phyloP scores from a whole-genome alignment of 35 echinoderm and acorn worm genomes.

The Heliocidaris erythrogramma region DNA sequence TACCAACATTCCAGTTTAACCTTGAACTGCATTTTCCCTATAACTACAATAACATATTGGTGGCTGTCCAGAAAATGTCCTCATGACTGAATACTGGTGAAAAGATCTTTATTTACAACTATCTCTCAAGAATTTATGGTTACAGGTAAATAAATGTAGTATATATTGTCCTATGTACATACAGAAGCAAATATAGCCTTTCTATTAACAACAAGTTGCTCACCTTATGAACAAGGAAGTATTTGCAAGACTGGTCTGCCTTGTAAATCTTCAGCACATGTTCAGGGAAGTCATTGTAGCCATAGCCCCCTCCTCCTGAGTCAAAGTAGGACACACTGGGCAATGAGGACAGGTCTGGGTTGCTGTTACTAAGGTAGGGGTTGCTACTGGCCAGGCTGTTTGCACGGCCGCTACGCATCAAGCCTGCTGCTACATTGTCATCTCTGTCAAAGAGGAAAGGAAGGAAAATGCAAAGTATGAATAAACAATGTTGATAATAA shows the following conservation, averaged over 20 bases:
- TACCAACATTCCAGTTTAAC: too few species aligned
- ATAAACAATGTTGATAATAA: too few species aligned
- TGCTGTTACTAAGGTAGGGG: slow-evolving; percentile 93
- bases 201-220: background rate
- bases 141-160: too few species aligned
- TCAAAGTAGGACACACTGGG: slow-evolving; percentile 49
- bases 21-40: too few species aligned
- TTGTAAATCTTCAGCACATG: slow-evolving; percentile 94
- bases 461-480: background rate
- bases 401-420: slow-evolving; percentile 56
- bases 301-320: slow-evolving; percentile 40
- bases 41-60: too few species aligned
- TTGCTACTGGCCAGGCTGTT: slow-evolving; percentile 77
- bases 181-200: background rate
- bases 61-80: too few species aligned
- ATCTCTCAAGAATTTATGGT: too few species aligned
- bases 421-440: slow-evolving; percentile 62
- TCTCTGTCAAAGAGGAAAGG: slow-evolving; percentile 50
- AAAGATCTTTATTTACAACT: too few species aligned
- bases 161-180: too few species aligned
- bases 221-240: slow-evolving; percentile 98
- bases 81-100: too few species aligned
- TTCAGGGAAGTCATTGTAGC: slow-evolving; percentile 78
- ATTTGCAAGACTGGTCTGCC: slow-evolving; percentile 96
- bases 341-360: slow-evolving; percentile 86